Percentiles rank a stretch among this genome's conserved stretches.
Evolutionary conservation across 2,797 vertebrate genomes (phyloP).

Genomic region (Epinephelus coioides): DNA sequence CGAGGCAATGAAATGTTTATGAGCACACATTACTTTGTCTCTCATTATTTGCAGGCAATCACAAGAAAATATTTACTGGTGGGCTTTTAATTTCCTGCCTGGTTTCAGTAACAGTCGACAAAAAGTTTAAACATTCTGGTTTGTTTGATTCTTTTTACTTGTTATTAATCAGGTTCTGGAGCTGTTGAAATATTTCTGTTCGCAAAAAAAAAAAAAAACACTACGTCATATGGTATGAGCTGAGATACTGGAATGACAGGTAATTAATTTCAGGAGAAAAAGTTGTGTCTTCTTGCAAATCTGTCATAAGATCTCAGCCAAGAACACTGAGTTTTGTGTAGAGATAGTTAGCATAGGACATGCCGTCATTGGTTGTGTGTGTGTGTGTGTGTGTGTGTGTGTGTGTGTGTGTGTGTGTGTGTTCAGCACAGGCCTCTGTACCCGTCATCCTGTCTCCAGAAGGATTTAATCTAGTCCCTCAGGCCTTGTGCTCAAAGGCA

Average conservation of each 20-base stretch:
- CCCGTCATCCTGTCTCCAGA: slow-evolving; percentile 85
- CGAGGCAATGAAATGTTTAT: slow-evolving; percentile 70
- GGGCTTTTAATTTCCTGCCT: slow-evolving; percentile 69
- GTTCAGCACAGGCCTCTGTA: slow-evolving; percentile 56
- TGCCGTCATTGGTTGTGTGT: slow-evolving; percentile 48
- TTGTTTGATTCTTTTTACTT: slow-evolving; percentile 43
- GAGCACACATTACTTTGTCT: slow-evolving; percentile 64
- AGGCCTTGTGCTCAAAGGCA: slow-evolving; percentile 83
- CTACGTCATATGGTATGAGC: slow-evolving; percentile 19
- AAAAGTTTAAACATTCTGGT: slow-evolving; percentile 54
- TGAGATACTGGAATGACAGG: slow-evolving; percentile 24
- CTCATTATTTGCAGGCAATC: slow-evolving; percentile 69
- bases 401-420: slow-evolving; percentile 13
- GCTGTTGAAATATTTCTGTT: slow-evolving; percentile 29
- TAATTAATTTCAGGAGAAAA: slow-evolving; percentile 42
- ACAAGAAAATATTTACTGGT: slow-evolving; percentile 69
- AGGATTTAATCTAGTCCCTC: slow-evolving; percentile 85
- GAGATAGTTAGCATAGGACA: slow-evolving; percentile 59
- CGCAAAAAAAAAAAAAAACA: neutral
- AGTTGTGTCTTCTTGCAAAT: slow-evolving; percentile 39
- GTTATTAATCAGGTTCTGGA: slow-evolving; percentile 29
- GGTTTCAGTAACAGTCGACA: slow-evolving; percentile 51
- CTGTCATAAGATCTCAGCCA: slow-evolving; percentile 43
- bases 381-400: slow-evolving; percentile 25
- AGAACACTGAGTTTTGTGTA: slow-evolving; percentile 50